Percentiles rank a stretch among this genome's conserved stretches.
phyloP scores from a whole-genome alignment of 2,113 vertebrate genomes.

The Mandrillus leucophaeus region DNA sequence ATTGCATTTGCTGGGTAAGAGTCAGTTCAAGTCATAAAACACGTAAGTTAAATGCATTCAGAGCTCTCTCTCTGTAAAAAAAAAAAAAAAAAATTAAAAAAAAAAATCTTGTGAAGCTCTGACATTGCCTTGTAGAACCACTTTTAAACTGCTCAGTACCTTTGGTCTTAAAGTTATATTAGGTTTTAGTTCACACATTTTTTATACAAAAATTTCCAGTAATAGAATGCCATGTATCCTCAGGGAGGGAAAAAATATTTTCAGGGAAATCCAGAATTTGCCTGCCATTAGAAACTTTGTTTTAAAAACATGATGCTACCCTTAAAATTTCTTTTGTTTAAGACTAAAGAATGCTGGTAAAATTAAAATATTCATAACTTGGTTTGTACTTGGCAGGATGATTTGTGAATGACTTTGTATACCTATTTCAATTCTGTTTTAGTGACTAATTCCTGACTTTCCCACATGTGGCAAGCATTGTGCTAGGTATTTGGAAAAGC shows the following conservation, averaged over 20 bases:
- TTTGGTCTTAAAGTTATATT: not conserved
- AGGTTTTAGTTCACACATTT: not conserved
- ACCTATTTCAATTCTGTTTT: not conserved
- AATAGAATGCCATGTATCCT: not conserved
- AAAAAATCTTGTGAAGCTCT: not conserved
- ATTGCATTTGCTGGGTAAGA: not conserved
- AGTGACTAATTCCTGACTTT: not conserved
- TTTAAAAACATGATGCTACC: not conserved
- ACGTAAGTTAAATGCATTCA: not conserved
- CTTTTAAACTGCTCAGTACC: not conserved
- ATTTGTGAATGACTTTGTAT: not conserved
- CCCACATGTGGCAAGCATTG: not conserved
- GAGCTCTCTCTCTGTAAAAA: not conserved
- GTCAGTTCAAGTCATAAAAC: not conserved
- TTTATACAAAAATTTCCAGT: not conserved
- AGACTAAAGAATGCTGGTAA: not conserved
- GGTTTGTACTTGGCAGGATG: not conserved
- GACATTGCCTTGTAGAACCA: not conserved
- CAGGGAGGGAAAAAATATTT: slow-evolving; percentile 37
- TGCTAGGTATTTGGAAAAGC: not conserved
- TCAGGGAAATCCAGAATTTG: not conserved
- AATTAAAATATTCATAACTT: not conserved
- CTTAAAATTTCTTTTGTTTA: slow-evolving; percentile 21
- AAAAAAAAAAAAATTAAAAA: no score
- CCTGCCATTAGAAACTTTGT: not conserved